Evolutionary conservation across 2,888 invertebrate genomes (phyloP), one percentile per base, ranked within the genome.

Genomic region (Chirona hameri): DNA sequence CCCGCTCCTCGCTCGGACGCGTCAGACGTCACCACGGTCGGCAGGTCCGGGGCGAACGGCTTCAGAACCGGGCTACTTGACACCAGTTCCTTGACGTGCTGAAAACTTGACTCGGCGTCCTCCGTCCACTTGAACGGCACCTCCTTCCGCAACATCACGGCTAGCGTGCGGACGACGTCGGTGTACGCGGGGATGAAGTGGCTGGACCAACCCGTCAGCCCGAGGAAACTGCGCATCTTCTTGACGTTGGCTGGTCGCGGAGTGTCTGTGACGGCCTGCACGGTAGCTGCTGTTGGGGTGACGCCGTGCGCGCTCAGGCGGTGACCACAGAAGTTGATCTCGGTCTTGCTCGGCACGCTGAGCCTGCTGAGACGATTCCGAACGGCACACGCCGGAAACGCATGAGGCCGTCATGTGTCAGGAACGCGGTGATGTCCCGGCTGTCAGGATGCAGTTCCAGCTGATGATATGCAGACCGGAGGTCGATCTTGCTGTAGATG

Each of bases 261-360:
- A 3, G 60, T 24, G 60, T 60, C 60, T 9, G n/a, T 60, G 60
- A 60, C 60, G 18, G 52, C 52, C 5, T 12, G 52, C 52, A 52
- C 52, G 12, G 52, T 52, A 18, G 52, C 52, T 52, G 52, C 52
- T 1, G 52, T 52, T 12, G 52, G 52, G 52, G 52, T 15, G 52
- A 52, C 52, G 12, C 52, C 60, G 0, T 9, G 60, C 2, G 60
- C 60, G n/a, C 24, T n/a, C 24, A 60, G n/a, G 18, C 60, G 60
- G n/a, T 60, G 60, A 24, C 60, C 60, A n/a, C 60, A 60, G 60
- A 60, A 60, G 60, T 60, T 24, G 60, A 60, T 60, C 60, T 60
- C 60, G 12, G 24, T 60, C n/a, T 60, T 60, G 60, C 60, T 60
- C 4, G 60, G n/a, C 60, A 60, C 7, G n/a, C 60, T n/a, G 60